Base-by-base conservation (phyloP, 2,888 invertebrate genomes). In the Pterostichus madidus region DNA sequence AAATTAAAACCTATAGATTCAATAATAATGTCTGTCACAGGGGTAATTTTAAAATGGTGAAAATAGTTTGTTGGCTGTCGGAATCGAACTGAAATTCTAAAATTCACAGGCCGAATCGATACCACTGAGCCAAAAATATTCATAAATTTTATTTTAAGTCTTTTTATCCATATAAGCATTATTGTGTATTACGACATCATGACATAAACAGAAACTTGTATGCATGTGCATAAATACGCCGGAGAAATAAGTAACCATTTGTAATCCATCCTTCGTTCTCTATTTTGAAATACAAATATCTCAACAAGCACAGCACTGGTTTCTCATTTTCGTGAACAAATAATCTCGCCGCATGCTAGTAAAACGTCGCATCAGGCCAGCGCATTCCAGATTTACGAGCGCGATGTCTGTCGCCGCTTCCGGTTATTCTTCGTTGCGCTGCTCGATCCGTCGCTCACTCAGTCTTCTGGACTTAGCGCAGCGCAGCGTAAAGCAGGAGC, bases 341-440 rank as follows among this genome's bases (percentile, higher is more conserved):
- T 61, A 61, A 61, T 61, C 32, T 32, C 32, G 7, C 61, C 32
- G 11, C 61, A 61, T 8, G 61, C 61, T 61, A 61, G 24, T 61
- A 61, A 61, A 61, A 61, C 32, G 61, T 61, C 56, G 11, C 56
- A 59, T 59, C 61, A 31, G 61, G 32, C 61, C 61, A 32, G 61
- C 31, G n/a, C 61, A 61, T 61, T 61, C 13, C 32, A 61, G 61
- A 61, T 31, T 61, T 61, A 61, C 61, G 61, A 61, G n/a, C 31
- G 32, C 61, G 61, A 32, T 56, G 56, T 56, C 56, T 56, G 49
- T 49, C 13, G 49, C n/a, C 49, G 11, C n/a, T 49, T 49, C 49
- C 49, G 49, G 49, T 49, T 49, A 49, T 49, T 11, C n/a, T 11
- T 49, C 49, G 11, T 24, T 4, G n/a, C 56, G 56, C 6, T 17